A percentile compares a stretch with the other conserved stretches of the same genome.
phyloP scores from a whole-genome alignment of 2,113 vertebrate genomes.

The Scartelaos histophorus region DNA sequence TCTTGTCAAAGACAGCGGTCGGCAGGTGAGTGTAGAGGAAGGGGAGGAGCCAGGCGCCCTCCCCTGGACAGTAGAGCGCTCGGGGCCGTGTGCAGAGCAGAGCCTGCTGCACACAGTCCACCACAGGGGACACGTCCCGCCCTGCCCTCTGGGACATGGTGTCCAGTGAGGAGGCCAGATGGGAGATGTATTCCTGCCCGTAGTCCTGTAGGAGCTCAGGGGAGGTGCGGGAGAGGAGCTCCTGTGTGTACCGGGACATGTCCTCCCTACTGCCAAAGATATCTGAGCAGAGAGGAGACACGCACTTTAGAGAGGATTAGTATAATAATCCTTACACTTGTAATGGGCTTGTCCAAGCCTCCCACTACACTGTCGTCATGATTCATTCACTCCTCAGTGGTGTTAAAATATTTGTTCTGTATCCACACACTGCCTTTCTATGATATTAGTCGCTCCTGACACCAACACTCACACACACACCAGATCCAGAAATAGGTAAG shows the following conservation, averaged over 20 bases:
- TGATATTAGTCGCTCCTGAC: too few relatives aligned
- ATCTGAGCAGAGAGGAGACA: conserved; percentile 19
- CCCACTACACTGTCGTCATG: too few relatives aligned
- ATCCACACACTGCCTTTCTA: too few relatives aligned
- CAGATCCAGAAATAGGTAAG: too few relatives aligned
- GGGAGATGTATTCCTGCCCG: conserved; percentile 51
- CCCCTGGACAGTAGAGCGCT: conserved; percentile 44
- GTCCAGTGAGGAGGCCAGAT: conserved; percentile 14
- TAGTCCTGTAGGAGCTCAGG: conserved; percentile 40
- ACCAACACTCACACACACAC: too few relatives aligned
- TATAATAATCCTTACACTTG: too few relatives aligned
- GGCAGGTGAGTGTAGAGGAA: conserved; percentile 42
- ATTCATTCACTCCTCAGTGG: too few relatives aligned
- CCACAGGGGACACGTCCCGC: conserved; percentile 38
- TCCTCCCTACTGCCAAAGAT: conserved; percentile 45
- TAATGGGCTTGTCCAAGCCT: too few relatives aligned
- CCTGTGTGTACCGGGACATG: not conserved
- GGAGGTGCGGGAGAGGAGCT: conserved; percentile 32
- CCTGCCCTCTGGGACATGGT: not conserved
- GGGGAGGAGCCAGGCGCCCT: conserved; percentile 44
- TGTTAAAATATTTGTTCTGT: too few relatives aligned
- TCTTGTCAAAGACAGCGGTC: conserved; percentile 22
- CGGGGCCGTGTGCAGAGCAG: conserved; percentile 47
- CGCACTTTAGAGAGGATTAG: too few relatives aligned
- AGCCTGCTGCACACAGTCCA: conserved; percentile 49